These are phyloP conservation scores for Carposina sasakii DNA, from an alignment of 1,140 invertebrate genomes.

Conservation along the genomic window DNA sequence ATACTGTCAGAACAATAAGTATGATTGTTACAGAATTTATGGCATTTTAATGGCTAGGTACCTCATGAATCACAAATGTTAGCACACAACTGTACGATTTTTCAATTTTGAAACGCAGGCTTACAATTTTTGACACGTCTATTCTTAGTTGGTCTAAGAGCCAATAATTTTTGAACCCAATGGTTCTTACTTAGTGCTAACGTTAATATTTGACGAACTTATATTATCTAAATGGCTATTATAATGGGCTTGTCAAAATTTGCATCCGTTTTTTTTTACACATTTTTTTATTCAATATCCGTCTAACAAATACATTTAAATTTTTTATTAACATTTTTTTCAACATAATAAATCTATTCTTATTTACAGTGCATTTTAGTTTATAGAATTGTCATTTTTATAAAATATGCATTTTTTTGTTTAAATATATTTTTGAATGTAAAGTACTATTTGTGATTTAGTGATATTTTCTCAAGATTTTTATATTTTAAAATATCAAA, in stretches of 20 bases:
- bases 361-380: conserved; percentile 56
- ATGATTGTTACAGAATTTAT: conserved; percentile 39
- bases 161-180: too few species aligned
- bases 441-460: conserved; percentile 27
- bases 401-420: conserved; percentile 51
- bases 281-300: conserved; percentile 42
- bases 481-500: background rate
- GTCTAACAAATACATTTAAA: conserved; percentile 56
- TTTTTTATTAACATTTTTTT: conserved; percentile 50
- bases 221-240: too few species aligned
- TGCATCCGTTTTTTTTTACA: too few species aligned
- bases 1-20: conserved; percentile 13
- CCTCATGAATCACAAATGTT: conserved; percentile 64
- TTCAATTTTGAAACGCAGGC: too few species aligned
- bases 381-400: conserved; percentile 63
- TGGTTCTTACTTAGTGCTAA: too few species aligned
- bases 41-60: conserved; percentile 70
- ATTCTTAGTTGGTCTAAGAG: too few species aligned
- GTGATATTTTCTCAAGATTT: conserved; percentile 33
- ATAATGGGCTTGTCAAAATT: too few species aligned
- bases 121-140: too few species aligned
- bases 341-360: conserved; percentile 58
- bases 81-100: conserved; percentile 41
- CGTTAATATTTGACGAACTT: too few species aligned
- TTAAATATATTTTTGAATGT: conserved; percentile 40